Evolutionary conservation across 2,113 vertebrate species (phyloP).

Genomic region (Leptosomus discolor): DNA sequence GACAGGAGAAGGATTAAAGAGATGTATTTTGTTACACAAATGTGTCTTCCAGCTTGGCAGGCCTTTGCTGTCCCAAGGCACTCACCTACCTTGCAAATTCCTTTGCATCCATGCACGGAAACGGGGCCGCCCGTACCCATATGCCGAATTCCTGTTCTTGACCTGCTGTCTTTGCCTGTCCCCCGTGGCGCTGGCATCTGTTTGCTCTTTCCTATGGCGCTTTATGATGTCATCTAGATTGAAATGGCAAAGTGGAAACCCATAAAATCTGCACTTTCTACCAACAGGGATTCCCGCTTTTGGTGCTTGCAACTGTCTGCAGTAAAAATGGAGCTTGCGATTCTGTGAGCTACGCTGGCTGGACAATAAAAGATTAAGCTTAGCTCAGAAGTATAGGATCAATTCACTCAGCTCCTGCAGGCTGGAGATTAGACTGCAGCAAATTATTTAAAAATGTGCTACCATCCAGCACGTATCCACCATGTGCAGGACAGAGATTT

Average conservation of each 20-base stretch:
- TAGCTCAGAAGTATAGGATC: slow-evolving; percentile 12
- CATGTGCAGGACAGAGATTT: background rate
- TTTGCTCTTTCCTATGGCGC: slow-evolving; percentile 24
- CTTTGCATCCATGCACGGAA: slow-evolving; percentile 44
- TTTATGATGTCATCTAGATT: slow-evolving; percentile 67
- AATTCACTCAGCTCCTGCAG: background rate
- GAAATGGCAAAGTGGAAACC: background rate
- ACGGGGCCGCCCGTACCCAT: background rate
- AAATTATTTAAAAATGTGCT: background rate
- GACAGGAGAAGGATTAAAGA: background rate
- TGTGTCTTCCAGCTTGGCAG: background rate
- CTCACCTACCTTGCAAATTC: slow-evolving; percentile 51
- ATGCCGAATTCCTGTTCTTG: background rate
- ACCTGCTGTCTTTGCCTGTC: background rate
- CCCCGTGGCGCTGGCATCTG: background rate
- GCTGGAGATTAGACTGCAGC: background rate
- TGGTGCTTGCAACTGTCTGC: background rate
- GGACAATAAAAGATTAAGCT: background rate
- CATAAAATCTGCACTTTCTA: background rate
- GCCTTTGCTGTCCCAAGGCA: background rate
- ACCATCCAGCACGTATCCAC: background rate
- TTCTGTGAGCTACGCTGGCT: background rate
- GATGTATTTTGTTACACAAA: background rate
- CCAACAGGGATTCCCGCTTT: background rate
- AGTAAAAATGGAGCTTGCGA: background rate